Percentiles rank a stretch among this genome's conserved stretches.
Conservation (phyloP, 2,113 vertebrate species). For the Cottus gobio region DNA sequence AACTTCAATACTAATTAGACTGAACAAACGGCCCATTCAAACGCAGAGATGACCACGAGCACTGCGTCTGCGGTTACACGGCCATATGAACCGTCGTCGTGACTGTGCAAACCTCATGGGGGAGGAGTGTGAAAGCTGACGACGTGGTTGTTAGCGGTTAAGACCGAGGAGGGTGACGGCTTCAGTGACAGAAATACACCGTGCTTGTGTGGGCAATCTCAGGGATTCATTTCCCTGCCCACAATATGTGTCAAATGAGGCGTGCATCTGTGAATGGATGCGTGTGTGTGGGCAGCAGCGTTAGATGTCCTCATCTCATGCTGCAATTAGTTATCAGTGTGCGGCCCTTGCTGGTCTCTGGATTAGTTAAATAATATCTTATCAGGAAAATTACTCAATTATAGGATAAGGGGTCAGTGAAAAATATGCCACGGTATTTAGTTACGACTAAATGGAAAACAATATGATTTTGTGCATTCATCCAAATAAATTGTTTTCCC, state of each 20-base stretch:
- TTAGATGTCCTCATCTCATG: neutral
- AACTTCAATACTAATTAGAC: slow-evolving; percentile 37
- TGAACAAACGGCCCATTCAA: slow-evolving; percentile 30
- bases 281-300: slow-evolving; percentile 7
- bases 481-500: slow-evolving; percentile 15
- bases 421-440: slow-evolving; percentile 1
- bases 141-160: neutral
- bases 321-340: slow-evolving; percentile 1
- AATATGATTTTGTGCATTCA: slow-evolving; percentile 22
- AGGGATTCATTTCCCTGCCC: slow-evolving; percentile 1
- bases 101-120: slow-evolving; percentile 8
- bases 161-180: slow-evolving; percentile 9
- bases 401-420: neutral
- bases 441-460: slow-evolving; percentile 29
- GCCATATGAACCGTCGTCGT: neutral
- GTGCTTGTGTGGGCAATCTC: neutral
- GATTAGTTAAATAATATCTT: slow-evolving; percentile 1
- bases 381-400: slow-evolving; percentile 34
- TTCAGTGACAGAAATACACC: neutral
- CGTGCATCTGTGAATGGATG: neutral
- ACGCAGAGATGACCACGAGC: neutral
- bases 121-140: slow-evolving; percentile 26
- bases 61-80: slow-evolving; percentile 1
- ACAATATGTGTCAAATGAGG: slow-evolving; percentile 5
- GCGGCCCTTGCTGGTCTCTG: neutral